These are phyloP conservation scores for Macrosteles quadrilineatus DNA, from an alignment of 1,140 invertebrate genomes.

Conservation along the genomic window DNA sequence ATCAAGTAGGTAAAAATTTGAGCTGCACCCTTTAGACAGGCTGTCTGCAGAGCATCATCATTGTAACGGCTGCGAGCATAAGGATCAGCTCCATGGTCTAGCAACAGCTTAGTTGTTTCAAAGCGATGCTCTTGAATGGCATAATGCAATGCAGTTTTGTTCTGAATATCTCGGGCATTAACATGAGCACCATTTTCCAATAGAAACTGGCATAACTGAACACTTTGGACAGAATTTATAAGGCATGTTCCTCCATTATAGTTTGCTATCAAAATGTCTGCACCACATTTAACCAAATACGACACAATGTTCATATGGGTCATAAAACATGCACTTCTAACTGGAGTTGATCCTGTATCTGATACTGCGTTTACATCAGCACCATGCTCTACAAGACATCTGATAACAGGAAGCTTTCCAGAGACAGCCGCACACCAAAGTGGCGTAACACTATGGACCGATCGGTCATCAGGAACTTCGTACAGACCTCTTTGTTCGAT, in stretches of 20 bases:
- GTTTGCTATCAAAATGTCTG: conserved; percentile 84
- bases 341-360: conserved; percentile 86
- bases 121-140: conserved; percentile 73
- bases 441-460: conserved; percentile 81
- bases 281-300: conserved; percentile 79
- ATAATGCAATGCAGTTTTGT: conserved; percentile 92
- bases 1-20: conserved; percentile 78
- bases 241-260: conserved; percentile 92
- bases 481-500: conserved; percentile 82
- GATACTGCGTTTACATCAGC: conserved; percentile 84
- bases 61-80: conserved; percentile 75
- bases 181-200: conserved; percentile 75
- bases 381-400: conserved; percentile 74
- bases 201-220: conserved; percentile 77
- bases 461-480: conserved; percentile 69
- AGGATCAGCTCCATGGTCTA: conserved; percentile 79
- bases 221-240: conserved; percentile 90
- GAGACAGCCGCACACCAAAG: conserved; percentile 92
- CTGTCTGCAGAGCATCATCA: conserved; percentile 89
- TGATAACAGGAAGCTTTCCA: conserved; percentile 77
- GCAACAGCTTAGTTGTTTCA: conserved; percentile 80
- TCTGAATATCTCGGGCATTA: conserved; percentile 86
- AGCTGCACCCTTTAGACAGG: conserved; percentile 84
- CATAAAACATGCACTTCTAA: conserved; percentile 92
- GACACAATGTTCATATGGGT: conserved; percentile 75